Evolutionary conservation across 2,888 invertebrate genomes (phyloP).

Genomic region (Chloroclystis v-ata): DNA sequence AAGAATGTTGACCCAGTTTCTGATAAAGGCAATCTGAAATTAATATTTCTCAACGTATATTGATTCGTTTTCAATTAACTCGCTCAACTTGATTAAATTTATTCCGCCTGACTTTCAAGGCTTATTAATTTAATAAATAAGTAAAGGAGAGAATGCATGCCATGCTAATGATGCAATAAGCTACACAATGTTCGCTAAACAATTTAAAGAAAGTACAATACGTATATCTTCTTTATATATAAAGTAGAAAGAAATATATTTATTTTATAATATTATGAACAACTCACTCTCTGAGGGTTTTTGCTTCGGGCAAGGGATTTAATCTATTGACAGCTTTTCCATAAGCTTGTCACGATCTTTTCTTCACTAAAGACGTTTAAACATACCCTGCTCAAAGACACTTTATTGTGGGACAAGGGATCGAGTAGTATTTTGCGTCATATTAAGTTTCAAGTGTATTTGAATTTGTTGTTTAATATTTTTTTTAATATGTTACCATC

Average conservation of each 20-base stretch:
- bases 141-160: too few species aligned
- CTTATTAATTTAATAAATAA: too few species aligned
- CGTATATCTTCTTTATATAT: too few species aligned
- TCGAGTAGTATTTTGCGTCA: too few species aligned
- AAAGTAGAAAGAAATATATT: too few species aligned
- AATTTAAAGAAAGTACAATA: too few species aligned
- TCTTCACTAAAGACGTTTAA: background rate
- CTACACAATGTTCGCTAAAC: too few species aligned
- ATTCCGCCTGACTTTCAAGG: slow-evolving; percentile 4
- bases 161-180: too few species aligned
- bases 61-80: slow-evolving; percentile 10
- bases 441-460: too few species aligned
- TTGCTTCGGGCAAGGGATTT: background rate
- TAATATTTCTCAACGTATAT: slow-evolving; percentile 8
- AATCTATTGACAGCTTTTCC: background rate
- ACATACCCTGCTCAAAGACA: background rate
- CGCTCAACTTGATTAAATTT: slow-evolving; percentile 13
- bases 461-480: too few species aligned
- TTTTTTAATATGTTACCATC: too few species aligned
- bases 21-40: background rate
- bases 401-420: background rate
- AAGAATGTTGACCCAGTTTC: background rate
- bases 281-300: background rate
- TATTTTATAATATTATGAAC: background rate
- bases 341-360: background rate